phyloP scores from a whole-genome alignment of 2,888 invertebrate genomes.

The Marronus borbonicus region DNA sequence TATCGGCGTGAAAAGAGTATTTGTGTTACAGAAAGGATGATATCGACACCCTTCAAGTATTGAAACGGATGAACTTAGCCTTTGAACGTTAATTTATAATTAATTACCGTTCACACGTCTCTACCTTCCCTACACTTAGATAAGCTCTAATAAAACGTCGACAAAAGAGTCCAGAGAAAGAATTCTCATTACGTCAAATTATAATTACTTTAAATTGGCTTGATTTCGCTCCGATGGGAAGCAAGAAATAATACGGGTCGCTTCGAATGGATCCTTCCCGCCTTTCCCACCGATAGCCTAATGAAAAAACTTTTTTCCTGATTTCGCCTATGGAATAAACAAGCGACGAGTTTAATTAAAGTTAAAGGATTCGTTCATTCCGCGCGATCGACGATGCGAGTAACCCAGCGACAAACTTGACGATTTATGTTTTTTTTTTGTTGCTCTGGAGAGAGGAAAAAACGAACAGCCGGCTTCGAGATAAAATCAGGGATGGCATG shows the following conservation, averaged over 20 bases:
- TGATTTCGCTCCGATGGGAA: not conserved
- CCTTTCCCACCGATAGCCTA: conserved; percentile 12
- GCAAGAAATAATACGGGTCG: not conserved
- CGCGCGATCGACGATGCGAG: conserved; percentile 9
- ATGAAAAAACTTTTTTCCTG: conserved; percentile 40
- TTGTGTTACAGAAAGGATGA: too few species aligned
- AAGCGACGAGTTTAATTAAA: conserved; percentile 42
- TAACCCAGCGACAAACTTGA: conserved; percentile 19
- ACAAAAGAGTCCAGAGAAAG: not conserved
- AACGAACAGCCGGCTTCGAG: not conserved
- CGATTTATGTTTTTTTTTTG: conserved; percentile 27
- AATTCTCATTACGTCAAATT: conserved; percentile 8
- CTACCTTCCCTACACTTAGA: too few species aligned
- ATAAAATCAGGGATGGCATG: not conserved
- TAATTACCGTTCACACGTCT: too few species aligned
- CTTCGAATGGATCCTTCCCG: not conserved
- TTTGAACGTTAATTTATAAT: too few species aligned
- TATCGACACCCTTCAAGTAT: too few species aligned
- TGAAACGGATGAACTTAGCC: too few species aligned
- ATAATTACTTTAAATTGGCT: conserved; percentile 11
- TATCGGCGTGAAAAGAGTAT: too few species aligned
- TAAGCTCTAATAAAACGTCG: too few species aligned
- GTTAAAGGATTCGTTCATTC: conserved; percentile 32
- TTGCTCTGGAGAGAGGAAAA: too few species aligned
- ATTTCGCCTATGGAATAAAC: conserved; percentile 28